phyloP scores from a whole-genome alignment of 92 coral and sea anemone genomes.

The Phymanthus crucifer region DNA sequence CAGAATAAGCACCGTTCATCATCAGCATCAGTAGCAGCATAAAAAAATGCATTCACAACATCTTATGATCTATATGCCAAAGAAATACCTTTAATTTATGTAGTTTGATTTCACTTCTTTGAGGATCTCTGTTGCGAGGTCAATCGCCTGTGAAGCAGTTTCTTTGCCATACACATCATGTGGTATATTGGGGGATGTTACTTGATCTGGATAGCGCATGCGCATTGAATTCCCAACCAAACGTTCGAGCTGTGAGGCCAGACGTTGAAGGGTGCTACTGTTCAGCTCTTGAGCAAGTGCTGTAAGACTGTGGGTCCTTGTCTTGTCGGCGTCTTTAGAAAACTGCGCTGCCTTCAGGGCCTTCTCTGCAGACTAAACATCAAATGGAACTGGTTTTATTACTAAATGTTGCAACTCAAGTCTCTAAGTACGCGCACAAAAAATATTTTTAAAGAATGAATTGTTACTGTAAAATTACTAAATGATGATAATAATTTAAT shows the following conservation, averaged over 20 bases:
- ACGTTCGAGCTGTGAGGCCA: conserved; percentile 50
- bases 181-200: conserved; percentile 73
- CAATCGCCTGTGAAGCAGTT: conserved; percentile 37
- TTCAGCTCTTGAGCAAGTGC: conserved; percentile 37
- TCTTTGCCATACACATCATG: conserved; percentile 52
- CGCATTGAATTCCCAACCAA: conserved; percentile 60
- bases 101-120: conserved; percentile 8
- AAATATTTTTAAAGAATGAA: no score
- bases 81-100: no score
- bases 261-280: conserved; percentile 23
- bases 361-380: conserved; percentile 71
- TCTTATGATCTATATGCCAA: no score
- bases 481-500: no score
- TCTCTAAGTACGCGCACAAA: no score
- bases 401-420: no score
- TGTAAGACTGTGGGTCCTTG: conserved; percentile 48
- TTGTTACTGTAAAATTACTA: no score
- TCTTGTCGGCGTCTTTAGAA: conserved; percentile 55
- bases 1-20: no score
- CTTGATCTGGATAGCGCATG: no score
- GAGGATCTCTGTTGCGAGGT: conserved; percentile 39
- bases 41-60: no score
- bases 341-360: conserved; percentile 77
- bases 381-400: not conserved
- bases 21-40: no score